Percentiles rank a stretch among this genome's conserved stretches.
These are phyloP conservation scores for Dendrolimus kikuchii DNA, from an alignment of 1,140 invertebrate genomes.

Conservation along the genomic window DNA sequence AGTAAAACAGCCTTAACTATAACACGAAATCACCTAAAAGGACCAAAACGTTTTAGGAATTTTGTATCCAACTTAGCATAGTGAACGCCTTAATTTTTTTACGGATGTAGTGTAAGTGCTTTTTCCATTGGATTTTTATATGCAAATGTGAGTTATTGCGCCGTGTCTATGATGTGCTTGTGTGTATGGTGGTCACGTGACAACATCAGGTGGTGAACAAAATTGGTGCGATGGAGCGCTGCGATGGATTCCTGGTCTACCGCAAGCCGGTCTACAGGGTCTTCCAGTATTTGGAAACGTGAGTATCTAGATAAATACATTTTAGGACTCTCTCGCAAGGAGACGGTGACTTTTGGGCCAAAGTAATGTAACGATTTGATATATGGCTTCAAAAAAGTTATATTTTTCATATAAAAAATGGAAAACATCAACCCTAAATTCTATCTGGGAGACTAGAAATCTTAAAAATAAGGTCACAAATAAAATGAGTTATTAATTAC, in stretches of 20 bases:
- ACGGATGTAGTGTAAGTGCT: slow-evolving; percentile 32
- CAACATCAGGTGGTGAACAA: slow-evolving; percentile 15
- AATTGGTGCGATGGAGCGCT: slow-evolving; percentile 74
- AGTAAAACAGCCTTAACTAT: slow-evolving; percentile 45
- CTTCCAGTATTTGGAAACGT: slow-evolving; percentile 85
- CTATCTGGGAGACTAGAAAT: too few species aligned
- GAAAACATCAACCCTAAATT: too few species aligned
- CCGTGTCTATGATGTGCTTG: slow-evolving; percentile 4
- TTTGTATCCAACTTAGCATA: slow-evolving; percentile 53
- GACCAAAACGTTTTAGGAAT: slow-evolving; percentile 46
- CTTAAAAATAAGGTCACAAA: too few species aligned
- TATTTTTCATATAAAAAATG: too few species aligned
- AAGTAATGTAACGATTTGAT: too few species aligned
- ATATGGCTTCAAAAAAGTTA: too few species aligned
- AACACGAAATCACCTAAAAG: slow-evolving; percentile 51
- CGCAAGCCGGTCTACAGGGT: slow-evolving; percentile 82
- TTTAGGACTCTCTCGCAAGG: background rate
- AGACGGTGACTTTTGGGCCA: background rate
- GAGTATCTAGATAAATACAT: slow-evolving; percentile 46
- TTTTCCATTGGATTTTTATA: slow-evolving; percentile 1
- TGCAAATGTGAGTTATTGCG: background rate
- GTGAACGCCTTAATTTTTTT: slow-evolving; percentile 61
- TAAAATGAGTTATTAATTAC: too few species aligned
- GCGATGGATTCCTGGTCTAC: slow-evolving; percentile 81
- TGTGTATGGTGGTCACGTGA: slow-evolving; percentile 14